Evolutionary conservation across 2,113 vertebrate genomes (phyloP).

Genomic region (Andinoacara biseriatus): DNA sequence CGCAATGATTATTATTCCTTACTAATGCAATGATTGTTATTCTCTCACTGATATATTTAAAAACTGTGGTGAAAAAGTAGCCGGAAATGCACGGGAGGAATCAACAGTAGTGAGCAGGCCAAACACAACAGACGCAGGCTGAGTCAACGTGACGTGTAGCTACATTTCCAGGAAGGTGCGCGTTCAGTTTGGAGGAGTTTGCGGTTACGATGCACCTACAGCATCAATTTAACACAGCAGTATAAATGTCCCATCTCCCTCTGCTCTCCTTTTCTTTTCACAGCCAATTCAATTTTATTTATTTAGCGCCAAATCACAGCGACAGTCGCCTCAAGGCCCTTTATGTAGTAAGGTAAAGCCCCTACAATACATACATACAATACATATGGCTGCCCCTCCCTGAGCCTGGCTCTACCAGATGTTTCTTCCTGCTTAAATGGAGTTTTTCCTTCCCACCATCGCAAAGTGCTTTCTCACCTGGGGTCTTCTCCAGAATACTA

Average conservation of each 20-base stretch:
- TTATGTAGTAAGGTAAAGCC: no score
- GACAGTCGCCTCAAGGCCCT: no score
- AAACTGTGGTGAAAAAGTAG: not conserved
- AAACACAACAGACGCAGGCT: rapidly evolving
- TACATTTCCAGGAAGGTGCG: not conserved
- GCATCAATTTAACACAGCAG: not conserved
- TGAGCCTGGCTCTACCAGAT: not conserved
- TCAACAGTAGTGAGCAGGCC: rapidly evolving
- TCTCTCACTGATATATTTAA: not conserved
- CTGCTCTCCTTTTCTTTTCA: not conserved
- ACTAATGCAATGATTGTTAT: not conserved
- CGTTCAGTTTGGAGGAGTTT: not conserved
- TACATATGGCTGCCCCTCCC: not conserved
- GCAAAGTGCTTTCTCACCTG: not conserved
- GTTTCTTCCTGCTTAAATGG: not conserved
- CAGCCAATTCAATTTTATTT: not conserved
- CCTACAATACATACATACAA: no score
- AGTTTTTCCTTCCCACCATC: not conserved
- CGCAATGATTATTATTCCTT: not conserved
- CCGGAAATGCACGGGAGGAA: rapidly evolving
- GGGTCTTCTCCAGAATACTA: not conserved
- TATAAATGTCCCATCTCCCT: no score
- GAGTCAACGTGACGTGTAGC: not conserved
- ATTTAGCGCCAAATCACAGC: no score
- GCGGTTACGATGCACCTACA: not conserved